phyloP scores from a whole-genome alignment of 2,113 vertebrate genomes.

The Colistium nudipinnis region DNA sequence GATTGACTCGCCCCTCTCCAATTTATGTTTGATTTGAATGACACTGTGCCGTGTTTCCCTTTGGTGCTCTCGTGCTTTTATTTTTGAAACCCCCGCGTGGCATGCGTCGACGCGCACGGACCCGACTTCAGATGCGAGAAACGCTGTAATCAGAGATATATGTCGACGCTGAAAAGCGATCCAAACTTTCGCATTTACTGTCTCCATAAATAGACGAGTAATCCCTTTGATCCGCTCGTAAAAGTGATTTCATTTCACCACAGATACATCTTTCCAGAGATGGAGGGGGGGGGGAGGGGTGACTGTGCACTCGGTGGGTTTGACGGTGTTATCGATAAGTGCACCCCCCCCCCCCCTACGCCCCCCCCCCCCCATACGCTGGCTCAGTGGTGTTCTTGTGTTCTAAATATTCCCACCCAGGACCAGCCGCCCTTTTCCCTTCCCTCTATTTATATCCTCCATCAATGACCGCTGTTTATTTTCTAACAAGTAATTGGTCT shows the following conservation, averaged over 20 bases:
- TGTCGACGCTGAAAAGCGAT: conserved; percentile 67
- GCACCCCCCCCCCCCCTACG: too few relatives aligned
- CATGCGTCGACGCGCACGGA: background rate
- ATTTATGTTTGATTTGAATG: too few relatives aligned
- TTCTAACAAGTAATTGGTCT: conserved; percentile 65
- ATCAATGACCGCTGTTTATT: conserved; percentile 76
- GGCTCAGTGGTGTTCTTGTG: conserved; percentile 47
- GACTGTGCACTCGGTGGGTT: conserved; percentile 46
- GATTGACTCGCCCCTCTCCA: too few relatives aligned
- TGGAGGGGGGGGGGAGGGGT: conserved; percentile 36
- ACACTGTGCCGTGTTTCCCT: too few relatives aligned
- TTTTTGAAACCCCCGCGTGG: background rate
- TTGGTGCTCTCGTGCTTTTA: too few relatives aligned
- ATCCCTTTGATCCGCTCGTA: conserved; percentile 69
- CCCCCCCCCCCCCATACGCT: too few relatives aligned
- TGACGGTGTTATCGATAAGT: conserved; percentile 73
- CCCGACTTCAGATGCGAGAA: conserved; percentile 17
- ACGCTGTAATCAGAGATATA: conserved; percentile 51
- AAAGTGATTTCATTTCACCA: conserved; percentile 74
- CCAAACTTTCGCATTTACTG: conserved; percentile 62
- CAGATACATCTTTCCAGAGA: conserved; percentile 58
- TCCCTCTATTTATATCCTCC: conserved; percentile 75
- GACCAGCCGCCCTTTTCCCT: conserved; percentile 63
- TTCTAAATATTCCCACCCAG: conserved; percentile 71
- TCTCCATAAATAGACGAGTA: conserved; percentile 67